Conservation (phyloP, 2,113 vertebrate species). For the Recurvirostra avosetta region DNA sequence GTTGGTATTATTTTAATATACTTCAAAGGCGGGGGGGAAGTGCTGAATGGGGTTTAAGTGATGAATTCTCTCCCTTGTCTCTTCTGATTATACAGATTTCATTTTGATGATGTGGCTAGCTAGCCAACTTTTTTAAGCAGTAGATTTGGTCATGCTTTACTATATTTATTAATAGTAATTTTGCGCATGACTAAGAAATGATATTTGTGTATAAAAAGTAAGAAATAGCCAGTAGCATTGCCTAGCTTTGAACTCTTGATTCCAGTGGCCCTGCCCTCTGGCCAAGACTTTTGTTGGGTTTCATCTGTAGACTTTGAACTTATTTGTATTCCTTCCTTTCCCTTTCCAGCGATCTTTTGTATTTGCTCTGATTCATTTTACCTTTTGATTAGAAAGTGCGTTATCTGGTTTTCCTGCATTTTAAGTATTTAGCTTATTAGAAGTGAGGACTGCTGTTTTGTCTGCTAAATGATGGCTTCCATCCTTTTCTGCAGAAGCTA, state of each 20-base stretch:
- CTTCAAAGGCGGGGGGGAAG: not conserved
- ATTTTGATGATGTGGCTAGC: not conserved
- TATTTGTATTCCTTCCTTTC: not conserved
- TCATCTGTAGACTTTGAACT: not conserved
- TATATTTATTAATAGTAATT: not conserved
- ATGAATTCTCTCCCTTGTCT: not conserved
- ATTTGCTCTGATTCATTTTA: not conserved
- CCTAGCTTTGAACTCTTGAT: not conserved
- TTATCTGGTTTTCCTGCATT: not conserved
- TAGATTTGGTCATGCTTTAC: not conserved
- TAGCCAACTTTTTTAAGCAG: not conserved
- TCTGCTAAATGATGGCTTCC: not conserved
- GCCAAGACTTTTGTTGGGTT: not conserved
- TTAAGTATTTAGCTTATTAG: not conserved
- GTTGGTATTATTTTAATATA: not conserved
- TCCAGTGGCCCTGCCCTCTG: not conserved
- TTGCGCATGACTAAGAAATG: not conserved
- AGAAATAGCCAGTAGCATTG: not conserved
- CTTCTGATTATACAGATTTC: not conserved
- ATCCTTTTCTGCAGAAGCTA: not conserved
- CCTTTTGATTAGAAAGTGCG: not conserved
- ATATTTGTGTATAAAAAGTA: not conserved
- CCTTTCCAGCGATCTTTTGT: not conserved
- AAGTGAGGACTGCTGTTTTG: not conserved
- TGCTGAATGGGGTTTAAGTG: not conserved